These are phyloP conservation scores for Sitta carolinensis DNA, from an alignment of 2,797 vertebrate species.

Conservation along the genomic window DNA sequence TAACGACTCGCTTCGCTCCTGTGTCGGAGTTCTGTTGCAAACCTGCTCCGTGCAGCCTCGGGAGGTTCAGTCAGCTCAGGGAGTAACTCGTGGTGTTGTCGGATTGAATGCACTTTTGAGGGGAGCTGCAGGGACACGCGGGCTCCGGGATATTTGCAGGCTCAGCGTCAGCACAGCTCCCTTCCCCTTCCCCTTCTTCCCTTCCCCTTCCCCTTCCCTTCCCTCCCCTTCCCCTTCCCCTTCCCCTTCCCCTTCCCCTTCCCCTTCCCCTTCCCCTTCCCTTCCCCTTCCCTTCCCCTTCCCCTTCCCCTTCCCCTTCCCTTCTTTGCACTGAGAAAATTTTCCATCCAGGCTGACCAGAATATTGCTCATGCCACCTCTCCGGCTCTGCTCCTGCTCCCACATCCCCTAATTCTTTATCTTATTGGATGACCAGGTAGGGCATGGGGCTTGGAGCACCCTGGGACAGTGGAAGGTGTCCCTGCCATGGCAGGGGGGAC, in stretches of 20 bases:
- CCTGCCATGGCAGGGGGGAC: background rate
- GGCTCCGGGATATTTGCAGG: fast-evolving
- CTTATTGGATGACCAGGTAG: background rate
- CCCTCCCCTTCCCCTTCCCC: background rate
- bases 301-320: no score
- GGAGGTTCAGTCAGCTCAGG: background rate
- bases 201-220: no score
- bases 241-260: background rate
- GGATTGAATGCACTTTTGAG: background rate
- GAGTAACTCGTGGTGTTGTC: background rate
- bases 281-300: no score
- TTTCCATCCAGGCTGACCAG: background rate
- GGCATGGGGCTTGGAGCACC: no score
- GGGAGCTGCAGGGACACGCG: background rate
- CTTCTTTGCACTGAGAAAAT: no score
- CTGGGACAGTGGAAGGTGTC: background rate
- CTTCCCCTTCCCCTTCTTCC: background rate
- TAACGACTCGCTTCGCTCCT: background rate
- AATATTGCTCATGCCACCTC: no score
- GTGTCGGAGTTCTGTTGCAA: background rate
- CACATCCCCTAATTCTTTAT: background rate
- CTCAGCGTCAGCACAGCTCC: background rate
- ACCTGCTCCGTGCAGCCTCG: background rate
- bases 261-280: background rate
- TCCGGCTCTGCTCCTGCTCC: background rate